Percentiles rank a stretch among this genome's conserved stretches.
phyloP scores from a whole-genome alignment of 2,888 invertebrate species.

The Pelosia muscerda region DNA sequence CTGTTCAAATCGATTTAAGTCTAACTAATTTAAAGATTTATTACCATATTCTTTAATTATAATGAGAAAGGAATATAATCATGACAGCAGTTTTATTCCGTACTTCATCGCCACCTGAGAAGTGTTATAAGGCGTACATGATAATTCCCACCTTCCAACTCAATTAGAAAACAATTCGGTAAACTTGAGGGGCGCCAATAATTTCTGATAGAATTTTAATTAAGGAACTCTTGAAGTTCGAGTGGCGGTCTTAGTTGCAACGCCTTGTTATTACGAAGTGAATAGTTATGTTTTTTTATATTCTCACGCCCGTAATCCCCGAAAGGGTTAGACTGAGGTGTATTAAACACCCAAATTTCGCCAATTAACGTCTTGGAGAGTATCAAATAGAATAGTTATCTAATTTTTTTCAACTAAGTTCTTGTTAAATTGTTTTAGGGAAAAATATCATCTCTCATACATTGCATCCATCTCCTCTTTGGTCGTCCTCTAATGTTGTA shows the following conservation, averaged over 20 bases:
- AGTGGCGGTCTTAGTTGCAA: not conserved
- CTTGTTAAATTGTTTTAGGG: not conserved
- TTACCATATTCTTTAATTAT: not conserved
- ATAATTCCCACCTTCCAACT: slow-evolving; percentile 1
- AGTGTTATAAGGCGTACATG: not conserved
- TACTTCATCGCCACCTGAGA: not conserved
- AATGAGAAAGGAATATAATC: not conserved
- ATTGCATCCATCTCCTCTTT: too few relatives aligned
- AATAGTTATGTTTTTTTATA: not conserved
- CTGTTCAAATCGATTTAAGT: too few relatives aligned
- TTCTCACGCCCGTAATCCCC: too few relatives aligned
- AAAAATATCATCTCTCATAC: too few relatives aligned
- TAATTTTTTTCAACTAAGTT: too few relatives aligned
- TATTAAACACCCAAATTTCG: too few relatives aligned
- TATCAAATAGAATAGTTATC: too few relatives aligned
- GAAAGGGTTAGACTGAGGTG: too few relatives aligned
- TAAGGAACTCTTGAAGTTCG: not conserved
- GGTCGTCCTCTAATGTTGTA: too few relatives aligned
- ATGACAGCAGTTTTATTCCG: too few relatives aligned
- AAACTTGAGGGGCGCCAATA: slow-evolving; percentile 1
- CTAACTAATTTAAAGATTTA: too few relatives aligned
- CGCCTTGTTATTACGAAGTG: not conserved
- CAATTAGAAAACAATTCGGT: slow-evolving; percentile 2
- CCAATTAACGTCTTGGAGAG: too few relatives aligned
- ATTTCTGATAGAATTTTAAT: slow-evolving; percentile 4